Evolutionary conservation across 92 coral and sea anemone genomes (phyloP).

Genomic region (Heliopora coerulea): DNA sequence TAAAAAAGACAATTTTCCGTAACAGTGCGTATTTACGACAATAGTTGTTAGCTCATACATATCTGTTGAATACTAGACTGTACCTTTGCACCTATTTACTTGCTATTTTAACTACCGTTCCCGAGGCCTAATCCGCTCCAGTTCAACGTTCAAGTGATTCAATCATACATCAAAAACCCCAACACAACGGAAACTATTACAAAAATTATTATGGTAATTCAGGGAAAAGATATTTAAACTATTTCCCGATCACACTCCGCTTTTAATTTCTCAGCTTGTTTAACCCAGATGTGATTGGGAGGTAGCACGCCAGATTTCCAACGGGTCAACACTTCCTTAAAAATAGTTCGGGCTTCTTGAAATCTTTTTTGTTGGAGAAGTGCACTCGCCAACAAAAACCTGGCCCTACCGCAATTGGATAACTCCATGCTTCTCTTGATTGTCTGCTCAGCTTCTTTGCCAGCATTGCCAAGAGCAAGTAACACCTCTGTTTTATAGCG

Average conservation of each 20-base stretch:
- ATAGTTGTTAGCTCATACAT: too few relatives aligned
- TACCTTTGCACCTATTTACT: too few relatives aligned
- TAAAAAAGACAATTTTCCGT: too few relatives aligned
- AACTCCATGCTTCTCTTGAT: conserved; percentile 30
- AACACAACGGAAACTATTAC: conserved; percentile 1
- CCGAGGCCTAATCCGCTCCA: too few relatives aligned
- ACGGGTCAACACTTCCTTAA: conserved; percentile 53
- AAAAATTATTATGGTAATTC: not conserved
- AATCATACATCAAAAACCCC: conserved; percentile 28
- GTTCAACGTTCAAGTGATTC: too few relatives aligned
- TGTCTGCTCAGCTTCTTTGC: not conserved
- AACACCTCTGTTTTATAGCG: conserved; percentile 4
- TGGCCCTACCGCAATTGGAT: conserved; percentile 16
- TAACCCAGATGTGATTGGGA: conserved; percentile 19
- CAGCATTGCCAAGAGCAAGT: not conserved
- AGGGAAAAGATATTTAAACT: not conserved
- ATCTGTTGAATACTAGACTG: too few relatives aligned
- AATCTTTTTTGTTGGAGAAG: conserved; percentile 54
- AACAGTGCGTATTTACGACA: too few relatives aligned
- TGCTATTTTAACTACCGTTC: too few relatives aligned
- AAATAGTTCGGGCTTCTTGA: conserved; percentile 48
- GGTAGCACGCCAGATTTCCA: conserved; percentile 32
- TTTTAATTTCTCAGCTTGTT: too few relatives aligned
- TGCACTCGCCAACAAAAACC: conserved; percentile 58
- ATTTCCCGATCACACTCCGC: conserved; percentile 14